Base-by-base conservation (phyloP, 2,888 invertebrate genomes). In the Metellina segmentata region DNA sequence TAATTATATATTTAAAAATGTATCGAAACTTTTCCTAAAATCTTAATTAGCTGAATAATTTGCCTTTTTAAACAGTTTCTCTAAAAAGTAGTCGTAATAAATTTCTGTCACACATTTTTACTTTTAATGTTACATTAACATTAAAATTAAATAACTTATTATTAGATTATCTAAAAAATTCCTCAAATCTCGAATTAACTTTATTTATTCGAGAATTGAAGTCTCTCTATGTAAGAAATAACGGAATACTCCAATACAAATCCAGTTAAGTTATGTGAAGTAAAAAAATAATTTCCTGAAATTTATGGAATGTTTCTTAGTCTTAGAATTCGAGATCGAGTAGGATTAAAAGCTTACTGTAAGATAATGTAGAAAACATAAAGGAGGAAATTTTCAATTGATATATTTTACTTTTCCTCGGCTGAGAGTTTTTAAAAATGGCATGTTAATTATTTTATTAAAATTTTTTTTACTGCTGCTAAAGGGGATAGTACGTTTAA, bases 341-440 rank as follows among this genome's bases (percentile, higher is more conserved):
- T 79, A 49, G 20, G 13, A 49, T 78, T 9, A 79, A 53, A 75
- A 75, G 13, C 13, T 71, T 81, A 82, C 49, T 72, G 19, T 49
- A 71, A 82, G 71, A 81, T 81, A n/a, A 34, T 49, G 34, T 48
- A 34, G 34, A 34, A 81, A 81, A 77, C 61, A 61, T 13, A 61
- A 34, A 48, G 16, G 71, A 82, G 71, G 82, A 82, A 71, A 75
- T 48, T 19, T 82, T 70, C 70, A 82, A 19, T 49, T 49, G 49
- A 82, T 16, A 71, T 70, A 51, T 82, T 71, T 4, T 7, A n/a
- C 34, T 48, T 11, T 8, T 69, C 69, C 5, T 16, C 11, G n/a
- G n/a, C n/a, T n/a, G n/a, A 20, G 20, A 7, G 7, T 51, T 71
- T 69, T 82, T 52, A 6, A 82, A 51, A 82, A n/a, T n/a, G 16